Evolutionary conservation across 1,140 invertebrate genomes (phyloP).

Genomic region (Trissolcus basalis): DNA sequence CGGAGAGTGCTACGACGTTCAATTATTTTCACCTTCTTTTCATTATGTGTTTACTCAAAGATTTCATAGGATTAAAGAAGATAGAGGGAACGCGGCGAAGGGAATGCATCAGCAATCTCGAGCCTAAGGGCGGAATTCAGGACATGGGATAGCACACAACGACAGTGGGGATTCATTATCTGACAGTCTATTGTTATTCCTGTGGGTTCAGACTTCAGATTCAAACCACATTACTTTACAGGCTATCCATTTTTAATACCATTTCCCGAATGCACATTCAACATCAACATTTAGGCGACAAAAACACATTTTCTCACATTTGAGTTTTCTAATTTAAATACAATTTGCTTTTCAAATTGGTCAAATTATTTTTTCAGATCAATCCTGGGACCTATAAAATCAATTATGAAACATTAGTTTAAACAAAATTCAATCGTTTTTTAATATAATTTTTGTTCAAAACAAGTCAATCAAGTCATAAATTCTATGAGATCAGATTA

Average conservation of each 20-base stretch:
- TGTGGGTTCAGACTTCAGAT: background rate
- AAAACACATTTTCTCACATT: too few relatives aligned
- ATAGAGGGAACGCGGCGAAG: background rate
- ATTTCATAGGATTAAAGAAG: background rate
- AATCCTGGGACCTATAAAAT: too few relatives aligned
- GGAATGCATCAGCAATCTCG: conserved; percentile 29
- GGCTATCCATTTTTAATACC: too few relatives aligned
- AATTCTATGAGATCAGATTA: too few relatives aligned
- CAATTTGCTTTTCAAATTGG: too few relatives aligned
- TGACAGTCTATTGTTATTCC: conserved; percentile 71
- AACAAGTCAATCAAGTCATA: too few relatives aligned
- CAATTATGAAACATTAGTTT: too few relatives aligned
- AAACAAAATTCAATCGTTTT: too few relatives aligned
- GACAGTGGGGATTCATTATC: conserved; percentile 71
- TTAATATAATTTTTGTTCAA: too few relatives aligned
- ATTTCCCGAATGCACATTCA: background rate
- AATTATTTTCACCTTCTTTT: background rate
- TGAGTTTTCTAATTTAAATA: too few relatives aligned
- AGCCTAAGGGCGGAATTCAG: conserved; percentile 64
- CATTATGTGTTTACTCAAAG: background rate
- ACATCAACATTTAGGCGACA: too few relatives aligned
- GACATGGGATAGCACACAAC: conserved; percentile 59
- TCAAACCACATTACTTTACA: background rate
- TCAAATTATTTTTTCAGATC: too few relatives aligned
- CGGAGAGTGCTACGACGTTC: background rate